A percentile compares a stretch with the other conserved stretches of the same genome.
These are phyloP conservation scores for Pomphorhynchus laevis DNA, from an alignment of 1,140 invertebrate species.

Conservation along the genomic window DNA sequence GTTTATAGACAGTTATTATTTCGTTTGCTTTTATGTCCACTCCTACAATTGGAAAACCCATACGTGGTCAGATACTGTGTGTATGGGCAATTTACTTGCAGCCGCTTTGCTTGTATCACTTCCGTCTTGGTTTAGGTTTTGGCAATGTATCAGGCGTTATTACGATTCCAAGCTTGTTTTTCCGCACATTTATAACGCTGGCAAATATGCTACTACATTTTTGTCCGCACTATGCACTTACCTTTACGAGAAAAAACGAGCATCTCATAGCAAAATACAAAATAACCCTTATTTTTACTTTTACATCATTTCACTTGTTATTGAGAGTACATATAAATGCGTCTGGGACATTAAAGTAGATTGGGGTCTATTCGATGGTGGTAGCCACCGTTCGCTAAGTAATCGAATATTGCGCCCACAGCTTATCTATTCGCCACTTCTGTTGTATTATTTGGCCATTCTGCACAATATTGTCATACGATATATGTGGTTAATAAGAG, in stretches of 20 bases:
- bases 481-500: constrained; percentile 56
- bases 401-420: constrained; percentile 28
- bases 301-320: constrained; percentile 26
- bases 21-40: constrained; percentile 28
- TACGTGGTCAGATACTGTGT: no score
- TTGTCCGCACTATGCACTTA: constrained; percentile 53
- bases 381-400: constrained; percentile 32
- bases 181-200: constrained; percentile 74
- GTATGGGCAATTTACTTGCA: no score
- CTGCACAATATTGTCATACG: constrained; percentile 65
- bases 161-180: constrained; percentile 34
- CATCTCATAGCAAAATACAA: no score
- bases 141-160: constrained; percentile 74
- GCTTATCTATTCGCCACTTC: no score
- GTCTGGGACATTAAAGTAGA: constrained; percentile 89
- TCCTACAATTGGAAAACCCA: neutral
- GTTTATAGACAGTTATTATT: constrained; percentile 63
- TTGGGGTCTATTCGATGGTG: constrained; percentile 68
- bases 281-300: constrained; percentile 9
- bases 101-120: no score
- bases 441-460: constrained; percentile 80
- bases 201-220: constrained; percentile 86
- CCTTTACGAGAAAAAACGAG: constrained; percentile 22
- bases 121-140: constrained; percentile 82
- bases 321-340: constrained; percentile 45